These are phyloP conservation scores for Pelodiscus sinensis DNA, from an alignment of 2,113 vertebrate genomes.

Conservation along the genomic window DNA sequence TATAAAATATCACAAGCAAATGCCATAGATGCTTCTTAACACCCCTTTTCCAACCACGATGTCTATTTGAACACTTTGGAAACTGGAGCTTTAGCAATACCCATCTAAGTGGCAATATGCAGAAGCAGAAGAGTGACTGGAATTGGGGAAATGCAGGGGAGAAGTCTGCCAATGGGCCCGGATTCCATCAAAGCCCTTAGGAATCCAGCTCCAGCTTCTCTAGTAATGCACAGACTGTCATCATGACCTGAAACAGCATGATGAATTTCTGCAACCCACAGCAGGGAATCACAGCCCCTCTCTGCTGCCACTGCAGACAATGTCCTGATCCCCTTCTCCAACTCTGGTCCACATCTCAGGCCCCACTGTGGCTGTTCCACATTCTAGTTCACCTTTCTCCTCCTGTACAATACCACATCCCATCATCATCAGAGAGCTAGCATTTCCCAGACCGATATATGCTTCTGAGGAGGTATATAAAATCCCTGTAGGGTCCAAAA, in stretches of 20 bases:
- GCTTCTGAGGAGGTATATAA: rapidly evolving
- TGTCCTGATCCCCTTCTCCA: not conserved
- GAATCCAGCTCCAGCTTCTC: not conserved
- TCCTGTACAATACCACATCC: not conserved
- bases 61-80: not conserved
- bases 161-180: not conserved
- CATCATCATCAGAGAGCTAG: not conserved
- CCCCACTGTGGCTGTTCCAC: not conserved
- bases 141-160: not conserved
- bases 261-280: not conserved
- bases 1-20: not conserved
- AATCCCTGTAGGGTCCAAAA: not conserved
- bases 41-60: not conserved
- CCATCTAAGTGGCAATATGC: not conserved
- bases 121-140: not conserved
- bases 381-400: not conserved
- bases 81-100: not conserved
- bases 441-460: not conserved
- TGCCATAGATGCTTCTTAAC: not conserved
- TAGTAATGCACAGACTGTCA: not conserved
- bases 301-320: not conserved
- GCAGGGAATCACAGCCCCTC: not conserved
- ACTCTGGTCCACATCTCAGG: not conserved
- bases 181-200: not conserved
- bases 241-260: not conserved